Percentiles rank a stretch among this genome's conserved stretches.
Evolutionary conservation across 1,140 invertebrate species (phyloP).

Genomic region (Odontomachus brunneus): DNA sequence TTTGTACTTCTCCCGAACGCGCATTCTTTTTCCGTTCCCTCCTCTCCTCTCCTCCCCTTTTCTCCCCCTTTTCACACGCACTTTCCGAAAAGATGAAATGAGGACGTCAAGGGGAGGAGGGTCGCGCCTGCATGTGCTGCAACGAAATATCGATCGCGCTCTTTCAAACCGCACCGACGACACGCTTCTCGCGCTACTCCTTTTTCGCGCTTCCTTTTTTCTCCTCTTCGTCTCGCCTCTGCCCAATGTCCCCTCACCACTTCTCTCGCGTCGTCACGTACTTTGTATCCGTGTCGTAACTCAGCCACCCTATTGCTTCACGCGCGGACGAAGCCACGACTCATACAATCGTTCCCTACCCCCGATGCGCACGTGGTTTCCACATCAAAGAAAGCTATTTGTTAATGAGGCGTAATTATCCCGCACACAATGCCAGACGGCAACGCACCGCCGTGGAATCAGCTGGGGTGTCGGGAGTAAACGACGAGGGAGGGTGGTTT

Average conservation of each 20-base stretch:
- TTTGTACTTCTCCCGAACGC: neutral
- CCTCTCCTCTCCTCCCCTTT: neutral
- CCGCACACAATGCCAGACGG: constrained; percentile 67
- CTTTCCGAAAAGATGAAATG: constrained; percentile 38
- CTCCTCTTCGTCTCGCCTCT: neutral
- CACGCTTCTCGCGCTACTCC: no score
- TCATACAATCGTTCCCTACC: constrained; percentile 39
- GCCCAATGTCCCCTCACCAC: constrained; percentile 25
- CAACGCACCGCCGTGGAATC: constrained; percentile 62
- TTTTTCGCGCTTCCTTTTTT: neutral
- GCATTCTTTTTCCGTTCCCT: no score
- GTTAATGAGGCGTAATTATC: constrained; percentile 80
- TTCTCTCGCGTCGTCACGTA: no score
- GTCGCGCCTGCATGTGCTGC: constrained; percentile 50
- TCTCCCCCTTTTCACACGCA: constrained; percentile 9
- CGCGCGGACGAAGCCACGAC: constrained; percentile 5
- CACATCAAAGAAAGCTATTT: constrained; percentile 80
- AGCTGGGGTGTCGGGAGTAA: constrained; percentile 40
- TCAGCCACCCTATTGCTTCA: constrained; percentile 4
- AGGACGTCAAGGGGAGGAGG: constrained; percentile 4
- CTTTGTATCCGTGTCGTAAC: constrained; percentile 33
- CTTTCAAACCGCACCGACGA: constrained; percentile 70
- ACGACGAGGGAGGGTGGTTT: constrained; percentile 2
- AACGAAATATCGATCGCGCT: constrained; percentile 76
- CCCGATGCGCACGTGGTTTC: constrained; percentile 66